Evolutionary conservation across 2,797 vertebrate genomes (phyloP), one percentile per base, ranked within the genome.

Genomic region (Peromyscus aztecus): DNA sequence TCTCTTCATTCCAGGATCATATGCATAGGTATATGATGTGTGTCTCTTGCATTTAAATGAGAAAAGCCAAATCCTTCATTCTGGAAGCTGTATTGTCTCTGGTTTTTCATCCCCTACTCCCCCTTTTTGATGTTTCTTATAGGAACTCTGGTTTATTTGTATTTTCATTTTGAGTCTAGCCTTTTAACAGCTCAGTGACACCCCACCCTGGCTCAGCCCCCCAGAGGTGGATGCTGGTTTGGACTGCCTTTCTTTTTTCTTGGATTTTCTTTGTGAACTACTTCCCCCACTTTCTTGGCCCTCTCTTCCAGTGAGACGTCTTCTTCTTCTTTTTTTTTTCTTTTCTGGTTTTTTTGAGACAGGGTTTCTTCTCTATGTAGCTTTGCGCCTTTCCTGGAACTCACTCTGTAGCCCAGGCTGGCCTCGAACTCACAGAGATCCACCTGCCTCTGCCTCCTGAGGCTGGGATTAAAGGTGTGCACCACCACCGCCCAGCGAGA

Each of bases 41-140:
- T 49, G 19, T 85, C 59, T 61, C 0, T 61, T 31, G 71, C 27
- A 0, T 75, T 89, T 49, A n/a, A 43, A 57, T 59, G 10, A 46
- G 46, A 75, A 82, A 94, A 75, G 27, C 16, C 17, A 87, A 77
- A 37, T 23, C 37, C 37, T 78, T 27, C 16, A 27, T 46, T 57
- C 52, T 27, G 29, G 63, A 61, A 21, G 10, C 9, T 24, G 0
- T 23, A 46, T 86, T 40, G 46, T 67, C 21, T 76, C 85, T 63
- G 19, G 61, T 3, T 11, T 12, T 59, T 90, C 34, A 21, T 49
- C 4, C 4, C 4, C 13, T 8, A 1, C 2, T 1, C 2, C 2
- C 2, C 13, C 57, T 86, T 82, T 40, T 34, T 61, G 0, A 43
- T 84, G 19, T 59, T 94, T 55, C 29, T 85, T 31, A 52, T 61